phyloP scores from a whole-genome alignment of 2,797 vertebrate species.

The Pangasius mekongensis region DNA sequence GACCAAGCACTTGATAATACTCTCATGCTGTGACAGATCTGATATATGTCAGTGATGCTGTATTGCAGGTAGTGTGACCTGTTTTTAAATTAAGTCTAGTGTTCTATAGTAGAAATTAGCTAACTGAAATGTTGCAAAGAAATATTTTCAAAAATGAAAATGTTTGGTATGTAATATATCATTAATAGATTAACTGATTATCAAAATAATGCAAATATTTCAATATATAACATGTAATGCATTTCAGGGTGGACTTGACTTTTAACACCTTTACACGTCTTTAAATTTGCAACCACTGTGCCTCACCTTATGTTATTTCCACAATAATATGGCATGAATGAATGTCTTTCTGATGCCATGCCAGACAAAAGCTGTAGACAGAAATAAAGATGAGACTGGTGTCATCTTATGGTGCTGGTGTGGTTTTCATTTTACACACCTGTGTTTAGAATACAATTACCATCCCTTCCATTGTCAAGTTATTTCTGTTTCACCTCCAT shows the following conservation, averaged over 20 bases:
- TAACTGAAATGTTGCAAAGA: not conserved
- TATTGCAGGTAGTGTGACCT: not conserved
- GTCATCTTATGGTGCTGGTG: no score
- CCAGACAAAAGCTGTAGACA: conserved; percentile 17
- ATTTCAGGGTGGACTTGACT: not conserved
- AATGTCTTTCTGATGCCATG: not conserved
- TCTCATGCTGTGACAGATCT: not conserved
- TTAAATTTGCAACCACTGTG: not conserved
- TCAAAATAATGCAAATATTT: not conserved
- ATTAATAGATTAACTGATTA: not conserved
- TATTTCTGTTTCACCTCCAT: not conserved
- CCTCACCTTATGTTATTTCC: not conserved
- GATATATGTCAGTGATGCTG: not conserved
- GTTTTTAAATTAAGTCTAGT: not conserved
- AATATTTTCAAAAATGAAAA: not conserved
- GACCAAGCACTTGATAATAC: not conserved
- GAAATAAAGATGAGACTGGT: conserved; percentile 40
- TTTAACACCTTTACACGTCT: not conserved
- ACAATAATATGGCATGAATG: conserved; percentile 9
- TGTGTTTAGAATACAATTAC: conserved; percentile 42
- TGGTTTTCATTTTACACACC: conserved; percentile 37
- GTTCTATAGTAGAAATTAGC: not conserved
- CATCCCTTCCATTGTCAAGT: conserved; percentile 1
- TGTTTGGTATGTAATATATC: not conserved
- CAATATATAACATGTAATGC: not conserved